Evolutionary conservation across 1,140 invertebrate species (phyloP), one percentile per base, ranked within the genome.

Genomic region (Drosophila lacertosa): DNA sequence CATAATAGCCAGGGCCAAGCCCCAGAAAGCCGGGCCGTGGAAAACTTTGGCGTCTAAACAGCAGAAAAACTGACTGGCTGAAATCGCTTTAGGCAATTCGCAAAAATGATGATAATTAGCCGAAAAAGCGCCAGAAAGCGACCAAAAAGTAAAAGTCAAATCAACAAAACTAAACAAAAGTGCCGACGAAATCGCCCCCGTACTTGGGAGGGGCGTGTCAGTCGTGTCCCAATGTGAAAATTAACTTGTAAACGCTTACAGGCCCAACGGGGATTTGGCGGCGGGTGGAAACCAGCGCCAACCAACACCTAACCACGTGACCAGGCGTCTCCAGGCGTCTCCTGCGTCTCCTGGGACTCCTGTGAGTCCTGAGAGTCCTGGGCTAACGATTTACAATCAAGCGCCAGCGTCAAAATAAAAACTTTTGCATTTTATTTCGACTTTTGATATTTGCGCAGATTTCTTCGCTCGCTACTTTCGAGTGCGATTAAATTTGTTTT

Each of bases 111-210:
- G 81, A 86, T 86, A 86, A 86, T 86, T 86, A 86, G 81, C 81
- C 81, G 54, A 64, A 71, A 81, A 77, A 62, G 64, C 65, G 45
- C 68, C 44, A 65, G 33, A 15, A 50, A 39, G 16, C 53, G 11
- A 20, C 5, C 68, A 81, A 86, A 73, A 84, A 86, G 81, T 77
- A 80, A 77, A 86, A 86, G 69, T 86, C 81, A 74, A 86, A 86
- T 86, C 81, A 86, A 88, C n/a, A n/a, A 88, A 86, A 86, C 81
- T 86, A 86, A 86, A 86, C 81, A 86, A 86, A 86, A 88, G 77
- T 74, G 77, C 47, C 39, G 22, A 77, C 74, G 77, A 84, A 84
- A 80, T 84, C 80, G 81, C 81, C 76, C 44, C 3, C 2, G 37
- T 9, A n/a, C 24, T 13, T 0, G 20, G 2, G 16, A 22, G 39